Percentiles rank a stretch among this genome's conserved stretches.
phyloP scores from a whole-genome alignment of 1,140 invertebrate species.

The Papilio polytes region DNA sequence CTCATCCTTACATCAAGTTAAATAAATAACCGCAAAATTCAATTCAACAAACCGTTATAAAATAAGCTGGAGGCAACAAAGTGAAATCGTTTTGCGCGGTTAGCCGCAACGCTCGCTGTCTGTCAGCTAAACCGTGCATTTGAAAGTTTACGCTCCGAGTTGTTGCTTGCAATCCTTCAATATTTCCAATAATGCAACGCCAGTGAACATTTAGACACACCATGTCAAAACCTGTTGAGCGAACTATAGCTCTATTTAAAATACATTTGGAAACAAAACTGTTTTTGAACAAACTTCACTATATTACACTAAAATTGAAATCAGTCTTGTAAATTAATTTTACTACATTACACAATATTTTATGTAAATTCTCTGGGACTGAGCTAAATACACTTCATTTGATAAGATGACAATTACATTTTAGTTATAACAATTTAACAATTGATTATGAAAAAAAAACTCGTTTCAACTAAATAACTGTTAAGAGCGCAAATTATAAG shows the following conservation, averaged over 20 bases:
- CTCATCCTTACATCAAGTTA: conserved; percentile 63
- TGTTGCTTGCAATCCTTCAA: conserved; percentile 69
- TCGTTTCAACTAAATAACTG: neutral
- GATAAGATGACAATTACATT: too few relatives aligned
- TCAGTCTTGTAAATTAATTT: neutral
- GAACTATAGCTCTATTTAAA: neutral
- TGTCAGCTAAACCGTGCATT: conserved; percentile 75
- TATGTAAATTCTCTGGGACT: neutral
- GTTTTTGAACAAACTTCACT: neutral
- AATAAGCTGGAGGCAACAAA: conserved; percentile 78
- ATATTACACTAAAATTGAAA: too few relatives aligned
- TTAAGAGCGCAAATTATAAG: neutral
- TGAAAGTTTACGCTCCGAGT: conserved; percentile 72
- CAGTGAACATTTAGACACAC: conserved; percentile 55
- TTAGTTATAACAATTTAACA: too few relatives aligned
- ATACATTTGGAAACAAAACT: neutral
- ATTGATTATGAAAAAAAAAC: neutral
- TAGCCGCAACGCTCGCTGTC: conserved; percentile 75
- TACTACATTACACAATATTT: neutral
- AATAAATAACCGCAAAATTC: conserved; percentile 83
- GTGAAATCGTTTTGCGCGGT: conserved; percentile 81
- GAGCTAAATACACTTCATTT: too few relatives aligned
- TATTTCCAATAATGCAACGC: conserved; percentile 66
- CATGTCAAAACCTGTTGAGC: conserved; percentile 64
- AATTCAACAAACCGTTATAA: conserved; percentile 82